Evolutionary conservation across 2,797 vertebrate genomes (phyloP).

Genomic region (Neopelma chrysocephalum): DNA sequence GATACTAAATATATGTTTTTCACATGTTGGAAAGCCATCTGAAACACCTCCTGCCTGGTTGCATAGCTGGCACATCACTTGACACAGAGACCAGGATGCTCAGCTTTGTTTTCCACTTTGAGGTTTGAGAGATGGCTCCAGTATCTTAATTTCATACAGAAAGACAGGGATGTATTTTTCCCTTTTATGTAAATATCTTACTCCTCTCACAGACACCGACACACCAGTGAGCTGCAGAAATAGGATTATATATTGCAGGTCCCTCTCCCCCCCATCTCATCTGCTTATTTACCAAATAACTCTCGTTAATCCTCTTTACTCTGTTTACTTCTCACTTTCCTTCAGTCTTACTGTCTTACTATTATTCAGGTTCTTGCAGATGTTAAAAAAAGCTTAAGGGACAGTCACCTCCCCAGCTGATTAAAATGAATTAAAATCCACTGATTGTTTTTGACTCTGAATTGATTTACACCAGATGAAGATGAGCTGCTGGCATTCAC

Average conservation of each 20-base stretch:
- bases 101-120: not conserved
- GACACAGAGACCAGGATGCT: not conserved
- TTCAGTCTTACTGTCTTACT: not conserved
- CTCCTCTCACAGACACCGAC: not conserved
- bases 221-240: conserved; percentile 33
- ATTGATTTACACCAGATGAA: not conserved
- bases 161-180: conserved; percentile 23
- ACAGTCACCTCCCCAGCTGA: not conserved
- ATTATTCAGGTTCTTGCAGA: conserved; percentile 6
- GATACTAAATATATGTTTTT: not conserved
- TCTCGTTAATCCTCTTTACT: not conserved
- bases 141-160: conserved; percentile 16
- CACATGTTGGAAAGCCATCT: not conserved
- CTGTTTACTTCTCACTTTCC: not conserved
- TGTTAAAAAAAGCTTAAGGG: not conserved
- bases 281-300: conserved; percentile 44
- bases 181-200: conserved; percentile 32
- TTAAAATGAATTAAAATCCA: not conserved
- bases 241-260: conserved; percentile 28
- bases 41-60: not conserved
- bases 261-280: not conserved
- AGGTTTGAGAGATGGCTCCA: not conserved
- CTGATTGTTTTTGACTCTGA: not conserved
- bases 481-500: not conserved
- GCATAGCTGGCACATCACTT: not conserved